phyloP scores from a whole-genome alignment of 2,888 invertebrate genomes.

The Aphodius granarius region DNA sequence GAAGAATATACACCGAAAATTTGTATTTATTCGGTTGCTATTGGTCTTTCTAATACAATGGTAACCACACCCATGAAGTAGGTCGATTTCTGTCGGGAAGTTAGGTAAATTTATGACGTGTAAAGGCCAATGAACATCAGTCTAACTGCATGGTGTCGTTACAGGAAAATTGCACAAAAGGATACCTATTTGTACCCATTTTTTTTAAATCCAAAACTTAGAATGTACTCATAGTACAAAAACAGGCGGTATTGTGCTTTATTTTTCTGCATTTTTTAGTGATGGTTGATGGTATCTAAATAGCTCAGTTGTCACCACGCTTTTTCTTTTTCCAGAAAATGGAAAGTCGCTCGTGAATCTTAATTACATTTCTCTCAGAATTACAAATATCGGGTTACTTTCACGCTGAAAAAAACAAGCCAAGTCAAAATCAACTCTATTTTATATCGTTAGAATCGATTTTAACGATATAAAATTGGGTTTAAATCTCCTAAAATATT shows the following conservation, averaged over 20 bases:
- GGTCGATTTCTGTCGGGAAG: not conserved
- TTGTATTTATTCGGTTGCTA: not conserved
- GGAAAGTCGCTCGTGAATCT: not conserved
- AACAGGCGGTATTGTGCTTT: too few species aligned
- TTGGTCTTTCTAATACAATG: not conserved
- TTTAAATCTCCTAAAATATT: too few species aligned
- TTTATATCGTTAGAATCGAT: not conserved
- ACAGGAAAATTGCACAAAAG: not conserved
- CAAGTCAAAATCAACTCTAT: not conserved
- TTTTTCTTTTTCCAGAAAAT: not conserved
- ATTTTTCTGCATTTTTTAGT: too few species aligned
- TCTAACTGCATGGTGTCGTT: not conserved
- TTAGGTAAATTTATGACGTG: not conserved
- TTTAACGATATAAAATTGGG: too few species aligned
- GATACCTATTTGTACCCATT: too few species aligned
- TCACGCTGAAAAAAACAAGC: not conserved
- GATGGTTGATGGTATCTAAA: too few species aligned
- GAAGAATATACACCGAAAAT: not conserved
- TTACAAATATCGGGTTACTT: not conserved
- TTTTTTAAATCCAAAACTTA: too few species aligned
- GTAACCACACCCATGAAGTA: not conserved
- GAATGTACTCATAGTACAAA: too few species aligned
- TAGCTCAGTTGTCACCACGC: not conserved
- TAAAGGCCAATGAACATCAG: not conserved
- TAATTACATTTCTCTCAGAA: not conserved